Conservation (phyloP, 1,140 invertebrate species). For the Ceratina japonica region DNA sequence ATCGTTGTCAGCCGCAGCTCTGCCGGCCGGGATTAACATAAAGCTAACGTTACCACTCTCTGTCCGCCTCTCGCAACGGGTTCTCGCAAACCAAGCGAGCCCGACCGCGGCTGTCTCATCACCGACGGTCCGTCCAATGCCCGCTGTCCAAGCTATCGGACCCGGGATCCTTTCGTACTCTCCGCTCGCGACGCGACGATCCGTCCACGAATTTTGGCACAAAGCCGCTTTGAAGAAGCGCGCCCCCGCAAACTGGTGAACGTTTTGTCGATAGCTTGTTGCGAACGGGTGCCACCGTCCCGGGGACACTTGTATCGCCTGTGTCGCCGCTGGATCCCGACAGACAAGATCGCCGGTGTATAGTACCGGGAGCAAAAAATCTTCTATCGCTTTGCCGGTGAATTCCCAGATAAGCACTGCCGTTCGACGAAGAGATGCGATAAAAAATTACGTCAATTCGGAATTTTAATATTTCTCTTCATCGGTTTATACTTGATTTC, state of each 20-base stretch:
- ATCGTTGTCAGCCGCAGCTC: constrained; percentile 75
- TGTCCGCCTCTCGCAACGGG: constrained; percentile 43
- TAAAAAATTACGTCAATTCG: too few relatives aligned
- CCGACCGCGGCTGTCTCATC: constrained; percentile 41
- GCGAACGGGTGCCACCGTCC: background rate
- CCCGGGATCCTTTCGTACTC: background rate
- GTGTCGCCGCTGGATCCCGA: background rate
- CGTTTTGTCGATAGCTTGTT: background rate
- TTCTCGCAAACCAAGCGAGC: constrained; percentile 24
- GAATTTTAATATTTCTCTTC: too few relatives aligned
- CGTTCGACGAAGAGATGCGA: too few relatives aligned
- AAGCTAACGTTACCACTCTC: constrained; percentile 64
- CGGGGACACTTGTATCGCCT: background rate
- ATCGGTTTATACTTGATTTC: too few relatives aligned
- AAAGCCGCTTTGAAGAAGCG: constrained; percentile 9
- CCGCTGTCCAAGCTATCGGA: too few relatives aligned
- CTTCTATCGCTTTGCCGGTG: too few relatives aligned
- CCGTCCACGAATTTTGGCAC: constrained; percentile 3
- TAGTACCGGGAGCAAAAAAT: too few relatives aligned
- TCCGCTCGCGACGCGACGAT: background rate
- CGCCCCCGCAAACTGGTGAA: background rate
- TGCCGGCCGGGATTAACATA: constrained; percentile 72
- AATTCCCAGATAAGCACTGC: too few relatives aligned
- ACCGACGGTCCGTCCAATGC: constrained; percentile 2
- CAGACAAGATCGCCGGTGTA: too few relatives aligned